Conservation (phyloP, 1,140 invertebrate genomes). For the Cydia splendana region DNA sequence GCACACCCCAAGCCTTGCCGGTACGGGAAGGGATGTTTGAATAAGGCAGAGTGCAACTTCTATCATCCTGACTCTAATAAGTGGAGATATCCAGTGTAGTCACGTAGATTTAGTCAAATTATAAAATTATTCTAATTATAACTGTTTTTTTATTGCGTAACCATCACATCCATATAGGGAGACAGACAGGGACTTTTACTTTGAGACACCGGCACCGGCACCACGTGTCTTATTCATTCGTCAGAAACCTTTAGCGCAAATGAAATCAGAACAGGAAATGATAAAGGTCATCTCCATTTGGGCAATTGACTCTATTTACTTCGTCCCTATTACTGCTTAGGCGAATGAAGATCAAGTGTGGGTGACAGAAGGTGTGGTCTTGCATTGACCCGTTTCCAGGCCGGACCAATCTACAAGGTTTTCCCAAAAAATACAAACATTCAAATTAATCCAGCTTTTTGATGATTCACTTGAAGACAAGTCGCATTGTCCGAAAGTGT, state of each 20-base stretch:
- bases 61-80: slow-evolving; percentile 81
- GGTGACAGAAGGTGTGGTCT: too few relatives aligned
- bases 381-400: too few relatives aligned
- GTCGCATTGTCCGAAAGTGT: too few relatives aligned
- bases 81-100: slow-evolving; percentile 59
- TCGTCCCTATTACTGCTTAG: background rate
- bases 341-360: background rate
- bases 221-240: too few relatives aligned
- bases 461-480: too few relatives aligned
- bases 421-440: too few relatives aligned
- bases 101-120: slow-evolving; percentile 8
- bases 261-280: background rate
- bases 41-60: slow-evolving; percentile 82
- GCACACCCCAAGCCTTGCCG: slow-evolving; percentile 83
- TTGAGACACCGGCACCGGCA: too few relatives aligned
- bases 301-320: background rate
- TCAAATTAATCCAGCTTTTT: too few relatives aligned
- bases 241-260: background rate
- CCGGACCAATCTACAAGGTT: too few relatives aligned
- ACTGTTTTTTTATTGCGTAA: slow-evolving; percentile 6
- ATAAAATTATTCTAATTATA: slow-evolving; percentile 21
- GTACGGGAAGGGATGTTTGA: slow-evolving; percentile 83
- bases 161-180: too few relatives aligned
- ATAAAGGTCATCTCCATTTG: background rate
- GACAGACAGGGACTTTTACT: too few relatives aligned